A percentile compares a stretch with the other conserved stretches of the same genome.
These are phyloP conservation scores for Leptarthrus brevirostris DNA, from an alignment of 2,888 invertebrate genomes.

Conservation along the genomic window DNA sequence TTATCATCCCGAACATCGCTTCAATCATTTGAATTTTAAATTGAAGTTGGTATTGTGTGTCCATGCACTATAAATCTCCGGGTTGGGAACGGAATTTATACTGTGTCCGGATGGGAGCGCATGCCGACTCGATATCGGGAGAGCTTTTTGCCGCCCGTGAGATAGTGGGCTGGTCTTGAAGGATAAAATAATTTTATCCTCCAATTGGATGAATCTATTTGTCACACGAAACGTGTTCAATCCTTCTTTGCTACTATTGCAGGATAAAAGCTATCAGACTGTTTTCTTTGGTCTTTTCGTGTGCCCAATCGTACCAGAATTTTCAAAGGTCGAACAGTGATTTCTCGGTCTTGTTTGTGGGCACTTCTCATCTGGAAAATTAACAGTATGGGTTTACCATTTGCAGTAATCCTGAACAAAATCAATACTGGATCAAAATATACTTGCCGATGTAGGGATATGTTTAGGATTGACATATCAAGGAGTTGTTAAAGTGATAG, in stretches of 20 bases:
- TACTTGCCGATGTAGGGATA: too few species aligned
- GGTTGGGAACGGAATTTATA: not conserved
- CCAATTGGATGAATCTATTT: constrained; percentile 13
- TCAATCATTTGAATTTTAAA: constrained; percentile 58
- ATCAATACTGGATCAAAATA: constrained; percentile 41
- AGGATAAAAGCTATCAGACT: constrained; percentile 10
- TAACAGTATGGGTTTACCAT: constrained; percentile 2
- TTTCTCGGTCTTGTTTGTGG: not conserved
- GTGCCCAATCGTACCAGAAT: constrained; percentile 1
- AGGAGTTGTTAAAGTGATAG: not conserved
- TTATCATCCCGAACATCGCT: constrained; percentile 57
- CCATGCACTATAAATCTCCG: constrained; percentile 48
- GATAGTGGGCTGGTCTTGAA: constrained; percentile 21
- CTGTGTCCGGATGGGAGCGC: constrained; percentile 9
- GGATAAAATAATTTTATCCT: constrained; percentile 33
- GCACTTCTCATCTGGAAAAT: not conserved
- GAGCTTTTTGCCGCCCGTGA: constrained; percentile 4
- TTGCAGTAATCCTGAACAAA: constrained; percentile 3
- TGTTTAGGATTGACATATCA: not conserved
- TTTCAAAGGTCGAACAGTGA: not conserved
- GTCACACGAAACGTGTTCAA: not conserved
- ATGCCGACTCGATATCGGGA: not conserved
- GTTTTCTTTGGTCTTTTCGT: not conserved
- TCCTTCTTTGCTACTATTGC: constrained; percentile 8
- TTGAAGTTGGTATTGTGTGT: constrained; percentile 49